Conservation (phyloP, 2,113 vertebrate genomes). For the Leiothrix lutea region DNA sequence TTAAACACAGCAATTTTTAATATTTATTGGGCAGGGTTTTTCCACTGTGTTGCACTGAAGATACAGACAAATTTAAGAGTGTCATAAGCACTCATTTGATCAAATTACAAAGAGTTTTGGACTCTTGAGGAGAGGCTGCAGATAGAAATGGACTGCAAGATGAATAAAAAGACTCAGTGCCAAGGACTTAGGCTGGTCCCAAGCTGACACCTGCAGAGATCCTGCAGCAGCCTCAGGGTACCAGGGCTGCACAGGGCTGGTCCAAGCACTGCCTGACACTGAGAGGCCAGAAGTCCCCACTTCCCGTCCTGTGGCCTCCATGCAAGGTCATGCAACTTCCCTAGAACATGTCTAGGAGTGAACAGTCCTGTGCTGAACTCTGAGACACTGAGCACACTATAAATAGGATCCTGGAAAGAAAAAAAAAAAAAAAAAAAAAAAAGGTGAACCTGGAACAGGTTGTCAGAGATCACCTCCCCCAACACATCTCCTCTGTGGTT, state of each 20-base stretch:
- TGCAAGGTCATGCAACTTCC: neutral
- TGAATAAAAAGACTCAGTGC: neutral
- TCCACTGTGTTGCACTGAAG: neutral
- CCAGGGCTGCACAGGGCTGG: neutral
- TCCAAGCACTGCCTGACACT: neutral
- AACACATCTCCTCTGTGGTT: neutral
- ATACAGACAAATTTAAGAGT: neutral
- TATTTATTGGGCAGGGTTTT: neutral
- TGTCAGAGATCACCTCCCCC: neutral
- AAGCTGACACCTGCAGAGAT: neutral
- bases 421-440: neutral
- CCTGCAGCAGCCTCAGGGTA: rapidly evolving
- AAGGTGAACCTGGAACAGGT: neutral
- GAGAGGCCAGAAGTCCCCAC: neutral
- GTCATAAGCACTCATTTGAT: rapidly evolving
- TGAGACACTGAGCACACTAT: neutral
- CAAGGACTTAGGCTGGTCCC: neutral
- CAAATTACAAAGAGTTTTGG: neutral
- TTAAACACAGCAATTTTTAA: neutral
- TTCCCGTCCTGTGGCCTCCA: neutral
- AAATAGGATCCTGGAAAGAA: neutral
- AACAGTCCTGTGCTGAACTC: neutral
- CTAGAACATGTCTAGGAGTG: neutral
- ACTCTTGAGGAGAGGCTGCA: neutral
- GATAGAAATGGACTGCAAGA: neutral